Conservation (phyloP, 2,113 vertebrate species). For the Amphilophus citrinellus region DNA sequence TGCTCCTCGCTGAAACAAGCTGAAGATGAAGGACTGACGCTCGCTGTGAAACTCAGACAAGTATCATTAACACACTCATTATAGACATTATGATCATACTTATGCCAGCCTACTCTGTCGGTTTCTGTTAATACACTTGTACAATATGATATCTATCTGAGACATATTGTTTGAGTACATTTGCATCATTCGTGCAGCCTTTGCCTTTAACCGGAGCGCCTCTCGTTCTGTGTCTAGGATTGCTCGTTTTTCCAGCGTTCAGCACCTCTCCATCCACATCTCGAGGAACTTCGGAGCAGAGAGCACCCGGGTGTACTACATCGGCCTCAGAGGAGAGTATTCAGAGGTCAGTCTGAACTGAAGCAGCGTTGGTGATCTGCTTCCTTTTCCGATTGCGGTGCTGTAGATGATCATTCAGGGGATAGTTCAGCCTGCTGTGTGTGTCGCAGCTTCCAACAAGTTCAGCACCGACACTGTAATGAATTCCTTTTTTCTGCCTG, state of each 20-base stretch:
- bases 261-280: conserved; percentile 95
- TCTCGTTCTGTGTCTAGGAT: conserved; percentile 81
- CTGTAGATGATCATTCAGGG: not conserved
- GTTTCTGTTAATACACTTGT: not conserved
- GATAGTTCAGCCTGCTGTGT: not conserved
- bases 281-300: conserved; percentile 95
- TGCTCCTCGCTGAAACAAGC: too few species aligned
- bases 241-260: conserved; percentile 92
- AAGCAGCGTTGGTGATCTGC: not conserved
- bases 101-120: not conserved
- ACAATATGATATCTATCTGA: fast-evolving
- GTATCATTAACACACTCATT: not conserved
- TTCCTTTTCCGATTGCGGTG: not conserved
- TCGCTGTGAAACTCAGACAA: not conserved
- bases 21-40: not conserved
- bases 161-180: not conserved
- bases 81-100: not conserved
- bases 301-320: conserved; percentile 92
- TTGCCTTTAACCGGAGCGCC: not conserved
- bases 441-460: not conserved
- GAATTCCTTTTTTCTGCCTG: too few species aligned
- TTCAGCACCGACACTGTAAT: too few species aligned
- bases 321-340: conserved; percentile 94
- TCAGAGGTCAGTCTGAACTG: conserved; percentile 84
- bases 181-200: not conserved